Base-by-base conservation (phyloP, 2,888 invertebrate species). In the Drosophila neonasuta region DNA sequence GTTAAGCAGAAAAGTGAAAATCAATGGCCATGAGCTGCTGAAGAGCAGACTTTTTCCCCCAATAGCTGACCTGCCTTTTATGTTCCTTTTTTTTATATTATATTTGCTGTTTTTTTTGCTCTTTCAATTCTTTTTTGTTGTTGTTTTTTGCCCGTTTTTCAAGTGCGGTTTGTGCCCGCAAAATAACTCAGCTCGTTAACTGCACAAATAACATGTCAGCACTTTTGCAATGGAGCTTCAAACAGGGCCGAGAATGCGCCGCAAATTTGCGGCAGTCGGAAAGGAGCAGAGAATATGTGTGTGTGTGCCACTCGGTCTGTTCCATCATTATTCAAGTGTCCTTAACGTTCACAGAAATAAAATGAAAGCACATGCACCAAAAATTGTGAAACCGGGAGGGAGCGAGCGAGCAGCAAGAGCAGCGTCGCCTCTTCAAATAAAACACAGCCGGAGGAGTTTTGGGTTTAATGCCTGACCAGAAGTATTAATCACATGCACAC, bases 191-290 rank as follows among this genome's bases (percentile, higher is more conserved):
- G 83, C 83, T 83, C 83, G 83, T 83, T 83, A 83, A 83, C 84
- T 83, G 86, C 88, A 86, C 83, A 83, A 83, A 83, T 87, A 83
- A 86, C 88, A 83, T 83, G 83, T 83, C 83, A 83, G 83, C 83
- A 83, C 83, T 83, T 83, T 87, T 83, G 74, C 68, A 69, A 68
- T 63, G 67, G 50, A 58, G 63, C 73, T 72, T 72, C 77, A 68
- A 77, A 77, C 68, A 68, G 67, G 54, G 70, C 63, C 64, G 79
- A 76, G 71, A 78, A 76, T 79, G 79, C 67, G 70, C 76, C 76
- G 44, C 76, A 76, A 76, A 76, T 76, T 82, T 87, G 85, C 62
- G 76, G 75, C 54, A 52, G 59, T 45, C 30, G 36, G 17, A 3
- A 15, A 13, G 45, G 10, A 44, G 6, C 32, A 46, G 56, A 65